These are phyloP conservation scores for Pteronura brasiliensis DNA, from an alignment of 2,113 vertebrate genomes.

Conservation along the genomic window DNA sequence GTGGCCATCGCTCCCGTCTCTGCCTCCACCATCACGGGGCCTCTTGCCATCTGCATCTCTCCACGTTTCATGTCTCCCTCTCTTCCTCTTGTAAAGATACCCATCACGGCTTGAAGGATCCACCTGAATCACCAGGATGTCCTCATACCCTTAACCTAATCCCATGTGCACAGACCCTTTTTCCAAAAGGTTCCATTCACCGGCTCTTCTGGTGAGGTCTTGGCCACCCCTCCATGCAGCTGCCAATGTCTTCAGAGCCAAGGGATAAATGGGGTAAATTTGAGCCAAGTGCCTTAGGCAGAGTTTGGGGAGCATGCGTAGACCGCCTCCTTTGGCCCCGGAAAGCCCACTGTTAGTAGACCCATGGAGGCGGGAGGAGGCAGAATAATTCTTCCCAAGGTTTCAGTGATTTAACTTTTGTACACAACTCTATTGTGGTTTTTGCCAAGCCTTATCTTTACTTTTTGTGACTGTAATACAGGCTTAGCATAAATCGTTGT, in stretches of 20 bases:
- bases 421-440: conserved; percentile 52
- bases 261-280: background rate
- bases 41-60: background rate
- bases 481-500: conserved; percentile 24
- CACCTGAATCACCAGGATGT: accelerated
- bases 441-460: conserved; percentile 37
- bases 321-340: no score
- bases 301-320: no score
- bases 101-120: accelerated
- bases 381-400: background rate
- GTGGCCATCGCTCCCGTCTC: accelerated
- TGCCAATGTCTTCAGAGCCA: background rate
- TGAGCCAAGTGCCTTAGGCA: background rate
- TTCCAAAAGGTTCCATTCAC: background rate
- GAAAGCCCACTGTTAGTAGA: background rate
- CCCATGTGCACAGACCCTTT: background rate
- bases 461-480: background rate
- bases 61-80: accelerated
- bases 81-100: background rate
- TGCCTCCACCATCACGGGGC: accelerated
- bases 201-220: no score
- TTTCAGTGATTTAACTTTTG: conserved; percentile 39
- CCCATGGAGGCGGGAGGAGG: background rate
- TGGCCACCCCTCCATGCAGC: accelerated
- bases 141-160: background rate